Evolutionary conservation across 2,888 invertebrate species (phyloP).

Genomic region (Agrochola litura): DNA sequence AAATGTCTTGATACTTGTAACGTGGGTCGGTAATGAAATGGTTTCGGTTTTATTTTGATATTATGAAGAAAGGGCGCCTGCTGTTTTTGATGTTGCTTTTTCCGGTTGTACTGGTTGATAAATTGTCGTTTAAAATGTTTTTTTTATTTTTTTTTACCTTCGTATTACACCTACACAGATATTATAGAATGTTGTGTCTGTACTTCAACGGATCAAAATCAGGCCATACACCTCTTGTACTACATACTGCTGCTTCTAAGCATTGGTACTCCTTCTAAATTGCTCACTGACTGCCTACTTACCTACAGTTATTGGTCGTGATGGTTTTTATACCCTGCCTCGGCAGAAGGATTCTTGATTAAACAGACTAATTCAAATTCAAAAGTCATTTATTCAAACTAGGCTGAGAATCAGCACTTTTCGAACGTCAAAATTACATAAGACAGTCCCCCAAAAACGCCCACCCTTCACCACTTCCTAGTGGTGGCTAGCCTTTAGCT

Average conservation of each 20-base stretch:
- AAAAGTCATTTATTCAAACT: too few species aligned
- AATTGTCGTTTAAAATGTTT: slow-evolving; percentile 18
- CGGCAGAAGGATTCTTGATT: neutral
- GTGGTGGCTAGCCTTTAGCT: too few species aligned
- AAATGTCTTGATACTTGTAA: slow-evolving; percentile 50
- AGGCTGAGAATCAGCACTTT: too few species aligned
- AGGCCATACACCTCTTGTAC: neutral
- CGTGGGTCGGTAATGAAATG: slow-evolving; percentile 47
- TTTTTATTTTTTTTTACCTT: slow-evolving; percentile 29
- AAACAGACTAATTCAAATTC: too few species aligned
- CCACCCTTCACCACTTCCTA: too few species aligned
- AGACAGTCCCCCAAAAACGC: too few species aligned
- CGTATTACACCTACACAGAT: slow-evolving; percentile 10
- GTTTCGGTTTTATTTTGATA: slow-evolving; percentile 9
- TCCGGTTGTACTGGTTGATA: slow-evolving; percentile 12
- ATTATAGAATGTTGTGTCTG: neutral
- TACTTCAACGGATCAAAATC: neutral
- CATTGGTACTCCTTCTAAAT: neutral
- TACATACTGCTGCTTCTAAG: neutral
- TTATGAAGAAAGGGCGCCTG: slow-evolving; percentile 37
- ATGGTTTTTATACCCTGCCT: neutral
- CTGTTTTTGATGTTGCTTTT: neutral
- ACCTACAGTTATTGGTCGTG: too few species aligned
- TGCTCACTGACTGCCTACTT: too few species aligned
- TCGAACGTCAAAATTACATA: too few species aligned